Percentiles rank a stretch among this genome's conserved stretches.
These are phyloP conservation scores for Sesia apiformis DNA, from an alignment of 2,888 invertebrate genomes.

Conservation along the genomic window DNA sequence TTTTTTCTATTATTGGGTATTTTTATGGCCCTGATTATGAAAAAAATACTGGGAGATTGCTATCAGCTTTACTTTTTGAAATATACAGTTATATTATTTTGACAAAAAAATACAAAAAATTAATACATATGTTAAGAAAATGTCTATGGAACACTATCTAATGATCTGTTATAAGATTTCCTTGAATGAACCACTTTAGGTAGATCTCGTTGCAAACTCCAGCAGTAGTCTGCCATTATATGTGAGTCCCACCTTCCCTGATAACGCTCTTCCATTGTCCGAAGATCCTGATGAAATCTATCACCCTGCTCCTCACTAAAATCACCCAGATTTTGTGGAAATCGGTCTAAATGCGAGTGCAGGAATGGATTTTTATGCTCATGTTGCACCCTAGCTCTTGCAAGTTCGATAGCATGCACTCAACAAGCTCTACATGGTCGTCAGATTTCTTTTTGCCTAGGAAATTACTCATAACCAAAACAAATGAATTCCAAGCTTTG, in stretches of 20 bases:
- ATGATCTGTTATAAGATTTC: too few relatives aligned
- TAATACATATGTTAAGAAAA: too few relatives aligned
- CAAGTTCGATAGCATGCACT: conserved; percentile 3
- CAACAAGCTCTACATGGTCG: conserved; percentile 5
- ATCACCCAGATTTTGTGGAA: conserved; percentile 20
- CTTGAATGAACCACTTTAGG: too few relatives aligned
- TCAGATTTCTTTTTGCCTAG: conserved; percentile 6
- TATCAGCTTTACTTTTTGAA: not conserved
- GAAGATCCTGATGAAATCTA: too few relatives aligned
- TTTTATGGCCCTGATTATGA: not conserved
- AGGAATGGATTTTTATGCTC: conserved; percentile 6
- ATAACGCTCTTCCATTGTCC: too few relatives aligned
- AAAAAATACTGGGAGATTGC: not conserved
- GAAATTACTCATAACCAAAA: conserved; percentile 6
- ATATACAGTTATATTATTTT: too few relatives aligned
- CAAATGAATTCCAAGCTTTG: conserved; percentile 6
- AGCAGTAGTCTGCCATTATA: too few relatives aligned
- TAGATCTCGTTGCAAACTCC: too few relatives aligned
- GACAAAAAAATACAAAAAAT: too few relatives aligned
- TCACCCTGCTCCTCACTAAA: too few relatives aligned
- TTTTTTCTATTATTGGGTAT: not conserved
- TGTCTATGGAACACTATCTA: too few relatives aligned
- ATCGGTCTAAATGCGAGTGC: conserved; percentile 16
- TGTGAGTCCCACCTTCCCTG: too few relatives aligned
- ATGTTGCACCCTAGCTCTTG: conserved; percentile 3